These are phyloP conservation scores for Batillaria attramentaria DNA, from an alignment of 1,140 invertebrate genomes.

Conservation along the genomic window DNA sequence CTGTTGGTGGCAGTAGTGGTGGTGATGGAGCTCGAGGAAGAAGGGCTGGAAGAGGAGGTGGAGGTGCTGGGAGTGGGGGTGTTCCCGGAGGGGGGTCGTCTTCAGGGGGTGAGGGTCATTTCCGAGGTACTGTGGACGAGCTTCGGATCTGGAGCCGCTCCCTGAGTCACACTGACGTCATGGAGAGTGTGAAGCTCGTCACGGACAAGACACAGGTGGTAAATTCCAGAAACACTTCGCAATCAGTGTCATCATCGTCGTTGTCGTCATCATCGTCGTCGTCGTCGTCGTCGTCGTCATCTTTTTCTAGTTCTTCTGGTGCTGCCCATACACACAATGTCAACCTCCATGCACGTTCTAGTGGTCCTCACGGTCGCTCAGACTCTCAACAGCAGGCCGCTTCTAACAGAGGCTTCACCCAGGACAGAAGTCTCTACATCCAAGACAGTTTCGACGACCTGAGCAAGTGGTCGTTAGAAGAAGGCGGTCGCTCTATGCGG, in stretches of 20 bases:
- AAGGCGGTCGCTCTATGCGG: conserved; percentile 6
- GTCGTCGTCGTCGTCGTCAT: conserved; percentile 5
- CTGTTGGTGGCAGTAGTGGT: background rate
- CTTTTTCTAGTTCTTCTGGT: background rate
- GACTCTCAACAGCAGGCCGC: background rate
- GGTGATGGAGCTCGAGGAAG: background rate
- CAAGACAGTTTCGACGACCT: conserved; percentile 46
- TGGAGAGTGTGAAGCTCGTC: background rate
- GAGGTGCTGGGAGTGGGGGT: background rate
- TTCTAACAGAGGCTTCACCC: background rate
- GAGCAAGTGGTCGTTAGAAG: conserved; percentile 34
- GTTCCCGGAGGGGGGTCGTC: too few species aligned
- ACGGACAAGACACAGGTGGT: too few species aligned
- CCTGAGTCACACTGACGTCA: conserved; percentile 7
- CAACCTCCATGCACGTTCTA: too few species aligned
- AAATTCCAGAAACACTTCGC: too few species aligned
- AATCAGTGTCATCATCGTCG: background rate
- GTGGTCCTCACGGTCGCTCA: too few species aligned
- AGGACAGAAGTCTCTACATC: conserved; percentile 32
- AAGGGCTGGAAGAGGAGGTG: background rate
- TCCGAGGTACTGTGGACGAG: conserved; percentile 18
- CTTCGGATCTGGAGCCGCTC: conserved; percentile 17
- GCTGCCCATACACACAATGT: background rate
- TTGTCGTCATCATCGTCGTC: background rate
- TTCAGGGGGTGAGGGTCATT: background rate